phyloP scores from a whole-genome alignment of 2,113 vertebrate genomes.

The Forbesichthys agassizii region DNA sequence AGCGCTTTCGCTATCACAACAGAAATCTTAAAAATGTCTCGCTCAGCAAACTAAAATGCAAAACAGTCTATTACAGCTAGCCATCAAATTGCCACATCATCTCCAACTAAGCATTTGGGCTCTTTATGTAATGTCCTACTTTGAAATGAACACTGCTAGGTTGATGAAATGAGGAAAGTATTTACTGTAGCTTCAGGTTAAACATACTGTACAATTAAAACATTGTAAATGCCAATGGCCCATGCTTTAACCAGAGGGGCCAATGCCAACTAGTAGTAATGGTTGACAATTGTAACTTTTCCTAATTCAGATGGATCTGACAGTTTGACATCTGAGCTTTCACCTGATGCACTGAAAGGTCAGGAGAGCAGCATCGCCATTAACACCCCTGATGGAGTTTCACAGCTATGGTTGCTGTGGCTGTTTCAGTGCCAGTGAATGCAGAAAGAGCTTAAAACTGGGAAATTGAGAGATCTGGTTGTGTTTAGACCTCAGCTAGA shows the following conservation, averaged over 20 bases:
- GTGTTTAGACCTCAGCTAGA: too few relatives aligned
- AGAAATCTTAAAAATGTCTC: neutral
- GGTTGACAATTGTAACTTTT: neutral
- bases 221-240: neutral
- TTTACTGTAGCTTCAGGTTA: neutral
- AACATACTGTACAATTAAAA: neutral
- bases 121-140: too few relatives aligned
- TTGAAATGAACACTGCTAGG: neutral
- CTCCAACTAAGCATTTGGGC: too few relatives aligned
- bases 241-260: neutral
- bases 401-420: neutral
- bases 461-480: neutral
- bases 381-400: slow-evolving; percentile 8
- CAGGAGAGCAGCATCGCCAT: neutral
- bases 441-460: neutral
- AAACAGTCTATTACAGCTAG: neutral
- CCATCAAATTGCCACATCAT: neutral
- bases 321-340: neutral
- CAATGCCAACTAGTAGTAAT: too few relatives aligned
- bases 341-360: too few relatives aligned
- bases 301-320: neutral
- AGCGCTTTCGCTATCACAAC: neutral
- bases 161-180: neutral
- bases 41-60: neutral
- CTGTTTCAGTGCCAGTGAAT: neutral